Evolutionary conservation across 1,140 invertebrate species (phyloP).

Genomic region (Bombus waltoni): DNA sequence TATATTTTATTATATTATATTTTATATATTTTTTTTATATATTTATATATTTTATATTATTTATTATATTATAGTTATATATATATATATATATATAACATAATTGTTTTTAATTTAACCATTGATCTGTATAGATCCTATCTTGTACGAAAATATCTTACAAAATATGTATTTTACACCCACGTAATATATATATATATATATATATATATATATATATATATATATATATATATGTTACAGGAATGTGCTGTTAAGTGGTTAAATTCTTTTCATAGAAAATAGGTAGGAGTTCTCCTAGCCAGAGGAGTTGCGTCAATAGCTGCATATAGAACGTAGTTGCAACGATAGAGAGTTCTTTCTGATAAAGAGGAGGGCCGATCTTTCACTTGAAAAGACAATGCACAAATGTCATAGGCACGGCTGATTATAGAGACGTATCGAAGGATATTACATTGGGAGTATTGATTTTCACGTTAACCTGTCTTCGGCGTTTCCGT

Average conservation of each 20-base stretch:
- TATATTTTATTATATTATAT: too few relatives aligned
- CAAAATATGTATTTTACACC: background rate
- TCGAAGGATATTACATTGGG: background rate
- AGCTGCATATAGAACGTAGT: background rate
- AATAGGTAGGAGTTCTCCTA: background rate
- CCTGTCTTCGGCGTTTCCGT: background rate
- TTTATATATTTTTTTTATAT: too few relatives aligned
- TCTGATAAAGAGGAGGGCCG: background rate
- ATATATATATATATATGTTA: too few relatives aligned
- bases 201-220: too few relatives aligned
- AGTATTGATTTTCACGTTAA: conserved; percentile 23
- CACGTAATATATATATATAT: too few relatives aligned
- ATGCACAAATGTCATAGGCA: background rate
- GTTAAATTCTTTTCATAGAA: background rate
- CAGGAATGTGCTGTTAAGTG: background rate
- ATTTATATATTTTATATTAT: too few relatives aligned
- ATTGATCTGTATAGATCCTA: too few relatives aligned
- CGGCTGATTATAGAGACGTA: background rate
- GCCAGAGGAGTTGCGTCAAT: background rate
- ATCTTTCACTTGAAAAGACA: background rate
- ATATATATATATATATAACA: too few relatives aligned
- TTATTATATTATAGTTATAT: too few relatives aligned
- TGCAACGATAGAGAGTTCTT: background rate
- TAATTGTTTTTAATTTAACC: too few relatives aligned
- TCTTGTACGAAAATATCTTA: background rate